These are phyloP conservation scores for Meiosimyza platycephala DNA, from an alignment of 2,888 invertebrate genomes.

Conservation along the genomic window DNA sequence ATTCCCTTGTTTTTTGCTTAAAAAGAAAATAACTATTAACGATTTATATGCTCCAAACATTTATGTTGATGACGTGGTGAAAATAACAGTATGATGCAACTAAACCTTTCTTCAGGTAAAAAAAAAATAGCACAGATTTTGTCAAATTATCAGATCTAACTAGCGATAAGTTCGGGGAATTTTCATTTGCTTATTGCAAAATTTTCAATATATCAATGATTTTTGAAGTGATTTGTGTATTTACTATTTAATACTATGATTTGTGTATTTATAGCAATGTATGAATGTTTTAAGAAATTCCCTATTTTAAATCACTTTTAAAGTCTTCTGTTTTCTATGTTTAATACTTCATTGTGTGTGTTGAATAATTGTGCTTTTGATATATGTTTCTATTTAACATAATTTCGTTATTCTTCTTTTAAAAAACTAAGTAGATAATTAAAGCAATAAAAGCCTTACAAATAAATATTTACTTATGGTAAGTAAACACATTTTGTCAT, in stretches of 20 bases:
- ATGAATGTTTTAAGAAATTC: conserved; percentile 31
- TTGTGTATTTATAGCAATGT: background rate
- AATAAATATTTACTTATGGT: too few species aligned
- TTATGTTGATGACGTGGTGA: too few species aligned
- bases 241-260: conserved; percentile 7
- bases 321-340: conserved; percentile 36
- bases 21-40: too few species aligned
- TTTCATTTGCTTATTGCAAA: conserved; percentile 6
- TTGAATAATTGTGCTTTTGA: background rate
- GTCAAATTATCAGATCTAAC: too few species aligned
- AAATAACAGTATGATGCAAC: too few species aligned
- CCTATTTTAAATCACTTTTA: conserved; percentile 35
- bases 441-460: too few species aligned
- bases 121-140: too few species aligned
- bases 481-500: too few species aligned
- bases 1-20: too few species aligned
- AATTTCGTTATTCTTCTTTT: background rate
- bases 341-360: background rate
- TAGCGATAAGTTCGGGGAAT: conserved; percentile 2
- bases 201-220: background rate
- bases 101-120: too few species aligned
- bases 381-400: conserved; percentile 17
- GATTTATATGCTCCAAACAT: too few species aligned
- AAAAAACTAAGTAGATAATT: too few species aligned
- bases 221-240: conserved; percentile 12